These are phyloP conservation scores for Cryptocephalus primarius DNA, from an alignment of 2,888 invertebrate species.

Conservation along the genomic window DNA sequence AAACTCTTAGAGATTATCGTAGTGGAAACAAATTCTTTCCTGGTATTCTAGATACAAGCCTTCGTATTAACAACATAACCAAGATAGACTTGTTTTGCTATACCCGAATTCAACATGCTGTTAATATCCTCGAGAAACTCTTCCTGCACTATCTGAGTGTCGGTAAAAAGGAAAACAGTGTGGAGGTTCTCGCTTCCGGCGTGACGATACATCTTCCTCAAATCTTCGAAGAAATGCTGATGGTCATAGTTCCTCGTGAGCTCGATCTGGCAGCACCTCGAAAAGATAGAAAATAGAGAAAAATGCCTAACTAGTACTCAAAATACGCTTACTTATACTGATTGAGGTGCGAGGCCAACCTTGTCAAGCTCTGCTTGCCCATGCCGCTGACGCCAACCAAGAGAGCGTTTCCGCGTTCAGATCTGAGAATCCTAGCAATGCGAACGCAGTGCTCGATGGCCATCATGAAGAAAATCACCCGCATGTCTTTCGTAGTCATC, in stretches of 20 bases:
- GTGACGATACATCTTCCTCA: slow-evolving; percentile 65
- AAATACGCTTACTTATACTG: slow-evolving; percentile 51
- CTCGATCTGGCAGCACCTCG: slow-evolving; percentile 78
- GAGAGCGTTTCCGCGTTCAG: slow-evolving; percentile 80
- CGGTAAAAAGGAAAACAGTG: slow-evolving; percentile 78
- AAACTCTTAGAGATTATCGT: no score
- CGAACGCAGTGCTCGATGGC: slow-evolving; percentile 82
- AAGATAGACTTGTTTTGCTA: no score
- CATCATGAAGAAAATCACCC: slow-evolving; percentile 78
- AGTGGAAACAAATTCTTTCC: no score
- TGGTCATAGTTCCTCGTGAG: slow-evolving; percentile 76
- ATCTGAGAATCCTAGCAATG: slow-evolving; percentile 70
- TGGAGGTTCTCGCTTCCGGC: slow-evolving; percentile 66
- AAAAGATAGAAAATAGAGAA: slow-evolving; percentile 6
- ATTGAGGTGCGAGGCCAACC: slow-evolving; percentile 73
- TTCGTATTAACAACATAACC: no score
- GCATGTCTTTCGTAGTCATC: slow-evolving; percentile 66
- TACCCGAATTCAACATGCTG: slow-evolving; percentile 81
- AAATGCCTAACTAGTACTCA: not conserved
- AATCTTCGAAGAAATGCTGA: slow-evolving; percentile 72
- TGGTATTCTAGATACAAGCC: no score
- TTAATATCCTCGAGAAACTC: slow-evolving; percentile 89
- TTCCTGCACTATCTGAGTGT: slow-evolving; percentile 82
- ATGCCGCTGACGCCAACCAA: slow-evolving; percentile 85
- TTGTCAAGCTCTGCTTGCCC: slow-evolving; percentile 80